Evolutionary conservation across 2,113 vertebrate species (phyloP).

Genomic region (Megaleporinus macrocephalus): DNA sequence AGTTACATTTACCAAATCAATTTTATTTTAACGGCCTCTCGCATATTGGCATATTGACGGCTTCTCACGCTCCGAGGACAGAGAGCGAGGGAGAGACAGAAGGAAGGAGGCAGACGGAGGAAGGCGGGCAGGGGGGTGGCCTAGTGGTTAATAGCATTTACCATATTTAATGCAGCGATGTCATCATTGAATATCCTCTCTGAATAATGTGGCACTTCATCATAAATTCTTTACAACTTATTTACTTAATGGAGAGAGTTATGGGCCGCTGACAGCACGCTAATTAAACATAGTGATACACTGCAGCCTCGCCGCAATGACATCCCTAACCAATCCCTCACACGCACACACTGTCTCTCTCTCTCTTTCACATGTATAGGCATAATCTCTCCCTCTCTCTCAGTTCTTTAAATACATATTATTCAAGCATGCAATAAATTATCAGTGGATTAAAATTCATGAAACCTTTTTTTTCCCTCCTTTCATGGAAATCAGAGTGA

Average conservation of each 20-base stretch:
- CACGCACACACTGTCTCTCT: constrained; percentile 24
- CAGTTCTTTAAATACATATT: constrained; percentile 79
- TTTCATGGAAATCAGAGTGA: constrained; percentile 43
- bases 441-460: constrained; percentile 76
- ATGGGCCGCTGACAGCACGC: constrained; percentile 86
- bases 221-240: constrained; percentile 97
- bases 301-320: constrained; percentile 78
- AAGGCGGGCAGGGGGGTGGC: background rate
- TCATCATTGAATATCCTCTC: constrained; percentile 93
- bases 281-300: constrained; percentile 92
- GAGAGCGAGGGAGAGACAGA: constrained; percentile 32
- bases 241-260: constrained; percentile 99
- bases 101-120: constrained; percentile 56
- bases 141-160: constrained; percentile 89
- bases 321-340: constrained; percentile 71
- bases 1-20: constrained; percentile 99
- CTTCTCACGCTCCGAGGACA: constrained; percentile 69
- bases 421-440: constrained; percentile 77
- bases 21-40: constrained; percentile 97
- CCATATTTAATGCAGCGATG: constrained; percentile 98
- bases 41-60: constrained; percentile 99
- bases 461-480: constrained; percentile 70
- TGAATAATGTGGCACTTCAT: constrained; percentile 95
- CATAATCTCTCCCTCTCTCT: constrained; percentile 10
- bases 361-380: constrained; percentile 66